Evolutionary conservation across 2,113 vertebrate species (phyloP).

Genomic region (Phylloscopus trochilus): DNA sequence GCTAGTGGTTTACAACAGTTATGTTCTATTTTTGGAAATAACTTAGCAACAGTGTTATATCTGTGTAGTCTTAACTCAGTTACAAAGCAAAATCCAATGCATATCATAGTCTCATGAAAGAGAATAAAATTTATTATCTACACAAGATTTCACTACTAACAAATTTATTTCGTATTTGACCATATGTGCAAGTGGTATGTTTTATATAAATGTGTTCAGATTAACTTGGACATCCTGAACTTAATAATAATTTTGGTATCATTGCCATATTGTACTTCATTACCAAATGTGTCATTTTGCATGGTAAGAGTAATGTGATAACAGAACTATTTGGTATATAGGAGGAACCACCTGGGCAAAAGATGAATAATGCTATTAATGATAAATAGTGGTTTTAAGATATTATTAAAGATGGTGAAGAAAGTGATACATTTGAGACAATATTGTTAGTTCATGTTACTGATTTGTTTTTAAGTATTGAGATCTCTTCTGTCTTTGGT

Average conservation of each 20-base stretch:
- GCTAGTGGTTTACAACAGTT: not conserved
- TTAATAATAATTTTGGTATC: not conserved
- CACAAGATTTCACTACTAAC: not conserved
- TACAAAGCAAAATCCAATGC: not conserved
- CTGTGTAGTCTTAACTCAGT: not conserved
- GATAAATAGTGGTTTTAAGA: not conserved
- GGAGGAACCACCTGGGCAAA: not conserved
- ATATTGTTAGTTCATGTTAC: not conserved
- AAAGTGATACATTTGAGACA: not conserved
- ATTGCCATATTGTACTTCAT: not conserved
- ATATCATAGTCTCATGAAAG: not conserved
- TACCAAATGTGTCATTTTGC: not conserved
- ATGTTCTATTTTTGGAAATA: not conserved
- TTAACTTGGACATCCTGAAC: not conserved
- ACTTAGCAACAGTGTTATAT: not conserved
- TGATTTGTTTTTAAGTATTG: not conserved
- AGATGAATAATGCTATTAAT: not conserved
- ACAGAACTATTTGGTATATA: not conserved
- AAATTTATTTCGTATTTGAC: not conserved
- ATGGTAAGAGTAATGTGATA: not conserved
- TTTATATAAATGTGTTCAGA: not conserved
- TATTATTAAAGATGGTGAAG: not conserved
- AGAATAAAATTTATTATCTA: not conserved
- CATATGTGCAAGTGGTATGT: not conserved
- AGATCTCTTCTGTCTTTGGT: not conserved